Evolutionary conservation across 2,113 vertebrate genomes (phyloP), one percentile per base, ranked within the genome.

Genomic region (Heliornis fulica): DNA sequence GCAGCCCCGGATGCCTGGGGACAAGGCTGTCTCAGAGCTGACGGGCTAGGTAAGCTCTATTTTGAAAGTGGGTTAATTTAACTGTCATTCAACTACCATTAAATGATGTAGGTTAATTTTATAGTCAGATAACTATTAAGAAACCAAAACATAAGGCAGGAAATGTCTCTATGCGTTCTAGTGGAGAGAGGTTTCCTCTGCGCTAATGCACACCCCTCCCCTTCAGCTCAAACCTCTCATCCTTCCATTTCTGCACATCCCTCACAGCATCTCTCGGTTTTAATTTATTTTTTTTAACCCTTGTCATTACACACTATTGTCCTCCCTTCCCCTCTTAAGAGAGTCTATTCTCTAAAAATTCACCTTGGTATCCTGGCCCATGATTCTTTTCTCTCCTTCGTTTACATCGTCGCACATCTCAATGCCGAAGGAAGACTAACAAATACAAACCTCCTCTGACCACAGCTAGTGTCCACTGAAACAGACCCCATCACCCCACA

Each of bases 1-100:
- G 81, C 93, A 93, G 88, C 93, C 78, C 72, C 3, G 56, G 56
- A 71, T 61, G 94, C 87, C 92, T 93, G 79, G 95, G 95, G 93
- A 96, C 22, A 10, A 80, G 83, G 40, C 66, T 71, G 93, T 63
- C 92, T 91, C 95, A 70, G 80, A 92, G 93, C 88, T 92, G 90
- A 92, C 0, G n/a, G 90, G 63, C 76, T 91, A 74, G 92, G 91
- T 91, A 95, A 91, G 92, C 83, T 93, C 90, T 96, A 23, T 95
- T 96, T 96, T 93, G 93, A 95, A 97, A 96, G 93, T 96, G 94
- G 95, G 96, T 97, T 96, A 96, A 96, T 96, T 94, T 90, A 94
- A 71, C 92, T 94, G 95, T 90, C 90, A 85, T 57, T 96, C 95
- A 93, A 66, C 85, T 51, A 85, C 88, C 80, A 59, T 63, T 83